Conservation (phyloP, 2,797 vertebrate species). For the Apodemus agrarius region DNA sequence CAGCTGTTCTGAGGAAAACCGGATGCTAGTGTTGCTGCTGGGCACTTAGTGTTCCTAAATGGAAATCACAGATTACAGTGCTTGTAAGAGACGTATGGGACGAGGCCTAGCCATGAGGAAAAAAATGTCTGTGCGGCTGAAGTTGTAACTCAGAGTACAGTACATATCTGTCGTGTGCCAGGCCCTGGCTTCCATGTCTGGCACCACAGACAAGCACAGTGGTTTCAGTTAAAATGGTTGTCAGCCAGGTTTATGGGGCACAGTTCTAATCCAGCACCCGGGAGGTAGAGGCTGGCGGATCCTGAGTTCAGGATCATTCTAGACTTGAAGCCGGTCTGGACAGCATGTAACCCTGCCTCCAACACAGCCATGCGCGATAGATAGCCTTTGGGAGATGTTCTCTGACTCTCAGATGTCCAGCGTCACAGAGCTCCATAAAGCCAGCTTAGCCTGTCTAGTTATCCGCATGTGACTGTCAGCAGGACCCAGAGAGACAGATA, state of each 20-base stretch:
- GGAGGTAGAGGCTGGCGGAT: neutral
- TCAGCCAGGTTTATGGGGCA: neutral
- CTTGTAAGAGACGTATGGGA: neutral
- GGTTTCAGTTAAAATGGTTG: neutral
- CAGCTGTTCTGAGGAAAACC: neutral
- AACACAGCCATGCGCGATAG: neutral
- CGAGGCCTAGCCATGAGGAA: neutral
- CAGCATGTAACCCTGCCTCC: neutral
- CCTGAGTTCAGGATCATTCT: neutral
- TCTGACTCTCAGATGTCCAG: neutral
- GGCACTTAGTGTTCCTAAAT: neutral
- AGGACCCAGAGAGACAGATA: neutral
- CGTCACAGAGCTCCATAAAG: neutral
- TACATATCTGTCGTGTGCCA: neutral
- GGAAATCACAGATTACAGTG: neutral
- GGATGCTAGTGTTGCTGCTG: neutral
- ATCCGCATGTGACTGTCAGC: neutral
- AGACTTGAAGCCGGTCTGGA: neutral
- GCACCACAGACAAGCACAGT: neutral
- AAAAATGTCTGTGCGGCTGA: neutral
- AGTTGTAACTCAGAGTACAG: neutral
- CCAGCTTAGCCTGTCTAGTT: neutral
- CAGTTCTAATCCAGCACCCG: neutral
- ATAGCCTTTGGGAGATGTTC: slow-evolving; percentile 24
- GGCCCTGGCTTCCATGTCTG: neutral